Base-by-base conservation (phyloP, 2,113 vertebrate species). In the Limnothrissa miodon region DNA sequence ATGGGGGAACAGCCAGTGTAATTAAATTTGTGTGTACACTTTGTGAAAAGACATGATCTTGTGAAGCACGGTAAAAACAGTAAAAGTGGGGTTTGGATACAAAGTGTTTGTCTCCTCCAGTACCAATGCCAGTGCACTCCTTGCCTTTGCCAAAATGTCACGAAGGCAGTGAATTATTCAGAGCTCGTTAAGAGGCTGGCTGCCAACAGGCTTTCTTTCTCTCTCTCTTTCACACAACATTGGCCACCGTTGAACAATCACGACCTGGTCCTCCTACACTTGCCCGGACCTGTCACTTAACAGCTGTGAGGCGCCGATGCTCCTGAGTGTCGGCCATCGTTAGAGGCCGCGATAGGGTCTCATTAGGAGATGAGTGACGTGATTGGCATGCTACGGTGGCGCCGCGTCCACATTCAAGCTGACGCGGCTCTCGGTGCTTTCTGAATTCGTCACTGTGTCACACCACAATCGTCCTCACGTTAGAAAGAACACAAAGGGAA, bases 241-340 rank as follows among this genome's bases (percentile, higher is more conserved):
- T 82, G 78, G 85, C 62, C 48, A 79, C 56, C 82, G 74, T 59
- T 81, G 85, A 85, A 89, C 80, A 86, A 80, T 78, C 46, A 78
- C 84, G 80, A 88, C 83, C 83, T 82, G 81, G 83, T 85, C 83
- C 78, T 79, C 82, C 81, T 82, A 48, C 79, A 82, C 66, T 83
- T 45, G 46, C 51, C 78, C 51, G 80, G 78, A 78, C 85, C 82
- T 87, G 82, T 83, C 81, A 79, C 66, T 85, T 56, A 62, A 51
- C 36, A 48, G 83, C 39, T 79, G 78, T 84, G 81, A 82, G 46
- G 39, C 51, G 5, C 46, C 21, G 10, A 17, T 4, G 39, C 78
- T 59, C 42, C 15, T 62, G 25, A 33, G 46, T 23, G 45, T 9
- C 45, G 48, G 70, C n/a, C 39, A 53, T 86, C 39, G 9, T 84